Percentiles rank a stretch among this genome's conserved stretches.
These are phyloP conservation scores for Sebastes matsubarae DNA, from an alignment of 2,797 vertebrate species.

Conservation along the genomic window DNA sequence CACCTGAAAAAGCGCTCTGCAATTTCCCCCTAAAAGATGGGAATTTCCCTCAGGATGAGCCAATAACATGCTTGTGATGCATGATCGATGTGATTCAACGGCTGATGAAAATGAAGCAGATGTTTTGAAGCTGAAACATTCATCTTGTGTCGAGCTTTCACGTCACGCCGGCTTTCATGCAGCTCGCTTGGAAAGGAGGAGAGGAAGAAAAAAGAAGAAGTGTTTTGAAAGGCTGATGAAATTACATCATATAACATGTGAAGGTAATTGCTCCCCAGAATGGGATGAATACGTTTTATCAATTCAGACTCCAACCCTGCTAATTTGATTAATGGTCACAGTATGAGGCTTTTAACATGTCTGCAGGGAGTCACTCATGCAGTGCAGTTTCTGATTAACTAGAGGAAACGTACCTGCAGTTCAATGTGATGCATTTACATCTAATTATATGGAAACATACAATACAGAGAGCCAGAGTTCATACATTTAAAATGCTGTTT, in stretches of 20 bases:
- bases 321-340: slow-evolving; percentile 69
- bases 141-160: slow-evolving; percentile 63
- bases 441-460: slow-evolving; percentile 4
- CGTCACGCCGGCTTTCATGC: slow-evolving; percentile 58
- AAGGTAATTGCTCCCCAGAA: slow-evolving; percentile 49
- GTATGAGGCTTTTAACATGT: slow-evolving; percentile 36
- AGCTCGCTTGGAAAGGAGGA: background rate
- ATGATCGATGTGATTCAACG: slow-evolving; percentile 75
- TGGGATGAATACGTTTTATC: slow-evolving; percentile 40
- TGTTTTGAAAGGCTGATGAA: slow-evolving; percentile 45
- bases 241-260: slow-evolving; percentile 51
- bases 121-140: slow-evolving; percentile 74
- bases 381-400: slow-evolving; percentile 33
- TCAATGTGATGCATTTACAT: slow-evolving; percentile 5
- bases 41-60: slow-evolving; percentile 77
- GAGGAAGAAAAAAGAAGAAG: background rate
- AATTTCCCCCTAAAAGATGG: slow-evolving; percentile 59
- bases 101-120: slow-evolving; percentile 80
- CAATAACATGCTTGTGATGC: slow-evolving; percentile 65
- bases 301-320: slow-evolving; percentile 27
- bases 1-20: slow-evolving; percentile 62
- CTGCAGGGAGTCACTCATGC: slow-evolving; percentile 44
- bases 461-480: slow-evolving; percentile 3
- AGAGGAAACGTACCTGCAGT: background rate
- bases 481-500: background rate